Conservation (phyloP, 2,797 vertebrate species). For the Manis crassicaudata region DNA sequence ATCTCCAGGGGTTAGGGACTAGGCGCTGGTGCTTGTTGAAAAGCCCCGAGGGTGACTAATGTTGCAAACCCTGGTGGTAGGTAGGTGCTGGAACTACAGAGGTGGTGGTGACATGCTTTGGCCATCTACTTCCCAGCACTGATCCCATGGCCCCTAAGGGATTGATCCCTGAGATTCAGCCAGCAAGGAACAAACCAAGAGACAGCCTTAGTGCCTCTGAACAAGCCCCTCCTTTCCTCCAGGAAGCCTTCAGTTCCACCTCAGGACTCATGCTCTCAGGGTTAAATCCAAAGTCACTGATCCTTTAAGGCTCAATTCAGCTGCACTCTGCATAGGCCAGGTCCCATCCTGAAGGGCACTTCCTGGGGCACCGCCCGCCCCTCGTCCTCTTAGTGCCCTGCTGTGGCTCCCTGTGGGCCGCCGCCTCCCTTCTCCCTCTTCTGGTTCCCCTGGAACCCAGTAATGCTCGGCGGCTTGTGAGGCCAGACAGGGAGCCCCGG, state of each 20-base stretch:
- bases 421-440: background rate
- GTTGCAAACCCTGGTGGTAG: background rate
- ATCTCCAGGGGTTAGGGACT: background rate
- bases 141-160: background rate
- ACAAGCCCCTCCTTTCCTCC: background rate
- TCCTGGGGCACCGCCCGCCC: background rate
- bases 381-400: background rate
- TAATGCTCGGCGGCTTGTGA: background rate
- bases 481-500: background rate
- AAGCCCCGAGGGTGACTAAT: background rate
- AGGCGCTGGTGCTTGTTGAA: background rate
- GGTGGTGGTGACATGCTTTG: background rate
- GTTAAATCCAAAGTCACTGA: background rate
- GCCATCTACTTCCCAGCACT: background rate
- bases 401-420: background rate
- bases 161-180: background rate
- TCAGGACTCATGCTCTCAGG: background rate
- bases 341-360: background rate
- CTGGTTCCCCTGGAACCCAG: background rate
- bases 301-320: background rate
- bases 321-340: background rate
- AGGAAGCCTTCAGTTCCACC: background rate
- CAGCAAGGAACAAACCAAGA: background rate
- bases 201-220: background rate
- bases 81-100: background rate